Evolutionary conservation across 2,797 vertebrate genomes (phyloP).

Genomic region (Silurus lanzhouensis): DNA sequence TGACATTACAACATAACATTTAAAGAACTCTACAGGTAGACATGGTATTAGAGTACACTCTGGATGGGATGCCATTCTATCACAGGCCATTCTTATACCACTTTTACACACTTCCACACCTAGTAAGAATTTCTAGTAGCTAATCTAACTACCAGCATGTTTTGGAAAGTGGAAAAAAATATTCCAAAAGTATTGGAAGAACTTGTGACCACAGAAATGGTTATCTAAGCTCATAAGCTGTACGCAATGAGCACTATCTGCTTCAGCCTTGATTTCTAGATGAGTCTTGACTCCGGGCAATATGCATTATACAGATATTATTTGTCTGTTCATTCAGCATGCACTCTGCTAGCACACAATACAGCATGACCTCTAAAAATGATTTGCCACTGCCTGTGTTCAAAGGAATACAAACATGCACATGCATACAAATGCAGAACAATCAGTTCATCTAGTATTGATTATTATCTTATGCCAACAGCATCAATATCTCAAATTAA

Average conservation of each 20-base stretch:
- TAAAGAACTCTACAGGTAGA: neutral
- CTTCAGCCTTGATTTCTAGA: neutral
- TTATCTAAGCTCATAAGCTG: neutral
- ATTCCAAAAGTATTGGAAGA: neutral
- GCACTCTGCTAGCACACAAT: neutral
- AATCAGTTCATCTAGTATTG: constrained; percentile 41
- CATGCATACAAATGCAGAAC: neutral
- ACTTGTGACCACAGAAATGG: neutral
- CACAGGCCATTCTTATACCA: neutral
- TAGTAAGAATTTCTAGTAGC: neutral
- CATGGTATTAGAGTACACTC: neutral
- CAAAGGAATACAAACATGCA: neutral
- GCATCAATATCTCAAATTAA: constrained; percentile 37
- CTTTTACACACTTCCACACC: neutral
- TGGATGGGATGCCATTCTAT: neutral
- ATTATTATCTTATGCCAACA: constrained; percentile 40
- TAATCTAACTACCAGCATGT: neutral
- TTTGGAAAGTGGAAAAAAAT: neutral
- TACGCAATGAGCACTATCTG: neutral
- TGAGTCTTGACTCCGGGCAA: neutral
- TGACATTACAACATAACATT: neutral
- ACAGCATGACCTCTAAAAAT: neutral
- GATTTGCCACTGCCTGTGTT: neutral
- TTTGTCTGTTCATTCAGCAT: neutral
- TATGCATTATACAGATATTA: neutral